Conservation (phyloP, 2,888 invertebrate genomes). For the Atrina japonica region DNA sequence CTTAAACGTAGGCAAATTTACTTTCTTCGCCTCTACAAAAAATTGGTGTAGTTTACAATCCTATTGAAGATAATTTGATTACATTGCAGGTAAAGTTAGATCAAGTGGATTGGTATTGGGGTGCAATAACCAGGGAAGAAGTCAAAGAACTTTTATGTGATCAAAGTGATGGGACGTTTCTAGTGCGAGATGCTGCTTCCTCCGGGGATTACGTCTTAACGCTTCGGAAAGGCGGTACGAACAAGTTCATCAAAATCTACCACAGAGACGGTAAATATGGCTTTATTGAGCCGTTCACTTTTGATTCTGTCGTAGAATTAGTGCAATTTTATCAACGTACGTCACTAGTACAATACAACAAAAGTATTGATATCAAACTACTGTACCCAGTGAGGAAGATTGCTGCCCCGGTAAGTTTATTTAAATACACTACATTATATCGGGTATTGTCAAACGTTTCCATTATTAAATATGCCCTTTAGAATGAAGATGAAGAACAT, state of each 20-base stretch:
- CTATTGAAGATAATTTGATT: conserved; percentile 46
- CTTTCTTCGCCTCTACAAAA: too few relatives aligned
- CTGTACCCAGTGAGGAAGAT: conserved; percentile 87
- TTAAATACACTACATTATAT: too few relatives aligned
- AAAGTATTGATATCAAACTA: conserved; percentile 94
- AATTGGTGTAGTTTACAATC: too few relatives aligned
- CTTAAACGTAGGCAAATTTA: too few relatives aligned
- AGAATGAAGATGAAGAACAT: too few relatives aligned
- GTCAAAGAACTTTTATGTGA: conserved; percentile 95
- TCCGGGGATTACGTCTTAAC: conserved; percentile 96
- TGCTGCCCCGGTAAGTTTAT: too few relatives aligned
- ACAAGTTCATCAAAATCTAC: conserved; percentile 97
- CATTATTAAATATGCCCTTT: too few relatives aligned
- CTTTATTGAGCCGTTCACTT: conserved; percentile 85
- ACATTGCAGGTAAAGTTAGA: conserved; percentile 75
- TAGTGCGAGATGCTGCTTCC: conserved; percentile 97
- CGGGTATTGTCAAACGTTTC: too few relatives aligned
- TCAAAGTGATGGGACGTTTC: conserved; percentile 96
- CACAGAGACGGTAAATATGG: conserved; percentile 95
- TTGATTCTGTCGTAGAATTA: conserved; percentile 86
- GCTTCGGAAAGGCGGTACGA: conserved; percentile 93
- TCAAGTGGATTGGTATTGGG: conserved; percentile 98
- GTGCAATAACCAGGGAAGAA: conserved; percentile 92
- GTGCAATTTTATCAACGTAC: conserved; percentile 92
- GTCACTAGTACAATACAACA: conserved; percentile 95